Evolutionary conservation across 64 coral and sea anemone species (phyloP).

Genomic region (Montipora foliosa): DNA sequence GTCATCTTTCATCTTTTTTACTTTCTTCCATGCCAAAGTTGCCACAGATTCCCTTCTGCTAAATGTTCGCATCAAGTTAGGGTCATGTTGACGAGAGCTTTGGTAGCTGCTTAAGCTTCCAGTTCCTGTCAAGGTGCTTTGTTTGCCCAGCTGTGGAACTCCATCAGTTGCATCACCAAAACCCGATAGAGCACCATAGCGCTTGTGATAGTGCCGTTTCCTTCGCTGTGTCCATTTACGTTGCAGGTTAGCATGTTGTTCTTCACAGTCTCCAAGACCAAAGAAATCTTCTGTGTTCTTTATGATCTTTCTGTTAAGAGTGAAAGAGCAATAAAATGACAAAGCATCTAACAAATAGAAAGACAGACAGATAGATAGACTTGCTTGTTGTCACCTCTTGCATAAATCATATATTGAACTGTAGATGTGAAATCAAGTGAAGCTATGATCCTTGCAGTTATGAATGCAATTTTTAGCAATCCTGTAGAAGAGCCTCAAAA

Average conservation of each 20-base stretch:
- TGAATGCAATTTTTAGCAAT: too few species aligned
- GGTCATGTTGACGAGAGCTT: conserved; percentile 56
- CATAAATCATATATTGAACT: too few species aligned
- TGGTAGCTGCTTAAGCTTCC: conserved; percentile 59
- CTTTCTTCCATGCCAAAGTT: conserved; percentile 91
- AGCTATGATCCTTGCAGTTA: too few species aligned
- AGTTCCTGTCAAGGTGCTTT: neutral
- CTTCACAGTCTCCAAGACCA: conserved; percentile 90
- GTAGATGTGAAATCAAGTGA: too few species aligned
- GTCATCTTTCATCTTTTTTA: conserved; percentile 84
- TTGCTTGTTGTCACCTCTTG: too few species aligned
- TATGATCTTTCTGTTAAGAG: conserved; percentile 83
- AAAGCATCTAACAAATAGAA: neutral
- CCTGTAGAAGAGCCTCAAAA: too few species aligned
- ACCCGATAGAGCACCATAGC: conserved; percentile 74
- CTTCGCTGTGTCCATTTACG: conserved; percentile 90
- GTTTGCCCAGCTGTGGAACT: neutral
- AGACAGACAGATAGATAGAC: too few species aligned
- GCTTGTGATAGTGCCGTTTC: conserved; percentile 83
- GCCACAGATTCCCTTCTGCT: conserved; percentile 95
- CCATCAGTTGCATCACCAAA: conserved; percentile 59
- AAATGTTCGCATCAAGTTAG: conserved; percentile 70
- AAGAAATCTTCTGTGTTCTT: conserved; percentile 96
- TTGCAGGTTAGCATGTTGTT: conserved; percentile 73
- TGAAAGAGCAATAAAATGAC: neutral